Conservation (phyloP, 2,888 invertebrate species). For the Drosophila meridiana region DNA sequence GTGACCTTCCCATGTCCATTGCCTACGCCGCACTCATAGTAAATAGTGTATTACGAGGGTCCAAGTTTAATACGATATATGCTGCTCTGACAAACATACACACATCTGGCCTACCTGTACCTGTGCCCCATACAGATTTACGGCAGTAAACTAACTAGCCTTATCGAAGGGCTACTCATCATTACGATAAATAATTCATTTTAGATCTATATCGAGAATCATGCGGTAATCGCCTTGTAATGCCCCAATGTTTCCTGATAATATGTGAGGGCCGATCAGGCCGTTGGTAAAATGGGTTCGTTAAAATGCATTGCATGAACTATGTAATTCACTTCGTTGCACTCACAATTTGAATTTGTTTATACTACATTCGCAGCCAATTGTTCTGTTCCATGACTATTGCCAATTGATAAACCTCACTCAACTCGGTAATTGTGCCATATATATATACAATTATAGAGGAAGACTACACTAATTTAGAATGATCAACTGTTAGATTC, state of each 20-base stretch:
- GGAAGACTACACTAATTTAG: too few relatives aligned
- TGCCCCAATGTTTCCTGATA: constrained; percentile 30
- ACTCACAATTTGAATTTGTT: constrained; percentile 37
- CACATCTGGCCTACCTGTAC: constrained; percentile 5
- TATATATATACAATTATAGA: background rate
- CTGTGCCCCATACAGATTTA: constrained; percentile 12
- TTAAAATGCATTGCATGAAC: constrained; percentile 39
- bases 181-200: constrained; percentile 66
- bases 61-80: constrained; percentile 48
- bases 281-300: background rate
- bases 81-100: constrained; percentile 29
- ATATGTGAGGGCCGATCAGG: background rate
- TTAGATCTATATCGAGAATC: constrained; percentile 35
- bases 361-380: constrained; percentile 23
- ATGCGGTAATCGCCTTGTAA: constrained; percentile 43
- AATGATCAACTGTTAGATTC: background rate
- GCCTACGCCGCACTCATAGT: constrained; percentile 44
- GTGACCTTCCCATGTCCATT: constrained; percentile 53
- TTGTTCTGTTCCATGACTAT: constrained; percentile 34
- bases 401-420: constrained; percentile 41
- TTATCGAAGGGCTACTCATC: constrained; percentile 61
- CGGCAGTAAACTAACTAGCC: background rate
- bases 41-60: constrained; percentile 41
- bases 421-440: constrained; percentile 14
- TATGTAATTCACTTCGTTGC: constrained; percentile 43